A percentile compares a stretch with the other conserved stretches of the same genome.
Conservation (phyloP, 2,113 vertebrate genomes). For the Patagioenas fasciata region DNA sequence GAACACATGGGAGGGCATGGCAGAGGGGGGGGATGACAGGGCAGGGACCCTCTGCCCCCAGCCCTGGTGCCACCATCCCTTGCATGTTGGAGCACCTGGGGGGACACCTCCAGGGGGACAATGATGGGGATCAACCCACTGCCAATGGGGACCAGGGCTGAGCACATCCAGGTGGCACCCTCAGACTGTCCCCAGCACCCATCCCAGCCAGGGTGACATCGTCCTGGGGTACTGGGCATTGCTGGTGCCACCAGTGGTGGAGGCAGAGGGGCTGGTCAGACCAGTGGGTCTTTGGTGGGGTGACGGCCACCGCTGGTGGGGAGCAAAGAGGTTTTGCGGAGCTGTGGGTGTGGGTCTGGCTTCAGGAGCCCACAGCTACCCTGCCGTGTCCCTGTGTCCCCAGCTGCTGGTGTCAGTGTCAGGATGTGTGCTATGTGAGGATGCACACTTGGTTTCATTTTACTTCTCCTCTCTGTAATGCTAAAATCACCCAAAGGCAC, state of each 20-base stretch:
- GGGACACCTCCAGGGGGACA: no score
- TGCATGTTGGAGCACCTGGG: fast-evolving
- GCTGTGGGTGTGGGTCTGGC: neutral
- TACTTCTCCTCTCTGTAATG: neutral
- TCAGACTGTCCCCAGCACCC: neutral
- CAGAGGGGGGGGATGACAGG: neutral
- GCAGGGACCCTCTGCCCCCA: neutral
- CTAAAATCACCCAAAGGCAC: neutral
- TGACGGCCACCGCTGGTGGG: fast-evolving
- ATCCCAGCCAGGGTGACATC: fast-evolving
- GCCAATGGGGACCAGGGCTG: fast-evolving
- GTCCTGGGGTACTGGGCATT: fast-evolving
- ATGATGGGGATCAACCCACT: fast-evolving
- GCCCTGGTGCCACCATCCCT: neutral
- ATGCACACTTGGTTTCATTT: fast-evolving
- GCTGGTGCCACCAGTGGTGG: neutral
- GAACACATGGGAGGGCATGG: neutral
- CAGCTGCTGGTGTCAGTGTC: neutral
- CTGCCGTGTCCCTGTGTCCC: fast-evolving
- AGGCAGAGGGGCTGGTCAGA: neutral
- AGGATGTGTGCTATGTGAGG: neutral
- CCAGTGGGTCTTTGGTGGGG: fast-evolving
- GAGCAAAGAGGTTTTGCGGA: neutral
- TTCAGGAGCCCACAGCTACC: neutral
- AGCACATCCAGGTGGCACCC: neutral